phyloP scores from a whole-genome alignment of 2,797 vertebrate species.

The Pterois miles region DNA sequence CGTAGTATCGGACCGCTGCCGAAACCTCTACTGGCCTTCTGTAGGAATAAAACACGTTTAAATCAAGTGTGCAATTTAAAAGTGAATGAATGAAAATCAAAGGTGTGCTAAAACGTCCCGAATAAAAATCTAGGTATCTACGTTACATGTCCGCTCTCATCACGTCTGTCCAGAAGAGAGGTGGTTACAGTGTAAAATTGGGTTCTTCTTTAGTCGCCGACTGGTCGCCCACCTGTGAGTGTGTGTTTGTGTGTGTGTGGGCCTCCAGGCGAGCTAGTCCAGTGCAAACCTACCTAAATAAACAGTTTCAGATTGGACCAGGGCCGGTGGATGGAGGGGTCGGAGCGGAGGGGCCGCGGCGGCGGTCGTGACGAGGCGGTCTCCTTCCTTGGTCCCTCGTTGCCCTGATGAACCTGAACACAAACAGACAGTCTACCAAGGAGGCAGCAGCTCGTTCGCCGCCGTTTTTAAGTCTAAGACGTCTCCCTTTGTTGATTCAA shows the following conservation, averaged over 20 bases:
- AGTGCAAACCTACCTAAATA: slow-evolving; percentile 78
- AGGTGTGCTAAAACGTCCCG: slow-evolving; percentile 14
- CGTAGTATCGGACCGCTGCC: neutral
- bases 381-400: slow-evolving; percentile 24
- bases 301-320: slow-evolving; percentile 47
- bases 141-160: slow-evolving; percentile 18
- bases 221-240: neutral
- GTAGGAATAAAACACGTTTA: slow-evolving; percentile 13
- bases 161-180: slow-evolving; percentile 6
- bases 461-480: neutral
- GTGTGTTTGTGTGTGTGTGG: slow-evolving; percentile 3
- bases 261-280: slow-evolving; percentile 53
- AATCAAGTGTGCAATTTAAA: slow-evolving; percentile 35
- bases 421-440: slow-evolving; percentile 39
- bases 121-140: slow-evolving; percentile 66
- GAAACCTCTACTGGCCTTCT: slow-evolving; percentile 54
- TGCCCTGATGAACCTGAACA: slow-evolving; percentile 6
- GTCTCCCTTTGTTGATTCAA: slow-evolving; percentile 72
- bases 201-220: slow-evolving; percentile 42
- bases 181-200: slow-evolving; percentile 78
- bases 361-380: no score
- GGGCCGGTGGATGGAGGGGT: neutral
- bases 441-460: slow-evolving; percentile 30
- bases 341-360: neutral
- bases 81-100: slow-evolving; percentile 7